These are phyloP conservation scores for Engystomops pustulosus DNA, from an alignment of 2,113 vertebrate species.

Conservation along the genomic window DNA sequence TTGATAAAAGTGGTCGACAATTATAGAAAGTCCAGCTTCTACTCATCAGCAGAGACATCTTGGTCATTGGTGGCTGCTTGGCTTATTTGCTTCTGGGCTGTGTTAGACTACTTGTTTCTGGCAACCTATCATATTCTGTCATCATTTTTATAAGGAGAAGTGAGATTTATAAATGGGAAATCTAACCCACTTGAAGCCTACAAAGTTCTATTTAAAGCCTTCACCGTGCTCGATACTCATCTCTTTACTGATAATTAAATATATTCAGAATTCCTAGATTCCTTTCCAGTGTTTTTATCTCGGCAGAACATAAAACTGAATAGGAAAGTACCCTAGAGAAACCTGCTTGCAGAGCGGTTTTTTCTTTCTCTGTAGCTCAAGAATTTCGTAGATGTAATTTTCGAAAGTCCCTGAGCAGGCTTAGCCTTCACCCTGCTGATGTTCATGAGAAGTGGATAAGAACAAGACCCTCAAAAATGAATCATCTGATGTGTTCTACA, in stretches of 20 bases:
- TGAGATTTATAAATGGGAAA: slow-evolving; percentile 13
- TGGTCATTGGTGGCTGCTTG: background rate
- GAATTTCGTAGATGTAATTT: slow-evolving; percentile 27
- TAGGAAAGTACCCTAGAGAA: slow-evolving; percentile 29
- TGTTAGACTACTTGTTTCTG: slow-evolving; percentile 1
- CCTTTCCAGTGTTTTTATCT: slow-evolving; percentile 40
- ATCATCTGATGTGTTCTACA: no score
- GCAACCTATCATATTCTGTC: background rate
- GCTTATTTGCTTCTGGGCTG: background rate
- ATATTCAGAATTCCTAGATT: slow-evolving; percentile 25
- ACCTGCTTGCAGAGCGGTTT: slow-evolving; percentile 22
- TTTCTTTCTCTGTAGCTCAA: background rate
- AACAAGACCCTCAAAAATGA: background rate
- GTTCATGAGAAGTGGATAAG: slow-evolving; percentile 6
- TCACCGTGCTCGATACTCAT: background rate
- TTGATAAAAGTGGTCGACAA: background rate
- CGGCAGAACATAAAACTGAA: slow-evolving; percentile 34
- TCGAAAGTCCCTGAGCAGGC: background rate
- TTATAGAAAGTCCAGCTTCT: background rate
- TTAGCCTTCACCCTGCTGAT: background rate
- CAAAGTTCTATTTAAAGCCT: slow-evolving; percentile 22
- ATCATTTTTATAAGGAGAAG: background rate
- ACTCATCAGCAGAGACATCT: slow-evolving; percentile 5
- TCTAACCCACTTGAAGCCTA: slow-evolving; percentile 21
- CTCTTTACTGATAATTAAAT: slow-evolving; percentile 41